Evolutionary conservation across 2,888 invertebrate species (phyloP), one percentile per base, ranked within the genome.

Genomic region (Emmelina monodactyla): DNA sequence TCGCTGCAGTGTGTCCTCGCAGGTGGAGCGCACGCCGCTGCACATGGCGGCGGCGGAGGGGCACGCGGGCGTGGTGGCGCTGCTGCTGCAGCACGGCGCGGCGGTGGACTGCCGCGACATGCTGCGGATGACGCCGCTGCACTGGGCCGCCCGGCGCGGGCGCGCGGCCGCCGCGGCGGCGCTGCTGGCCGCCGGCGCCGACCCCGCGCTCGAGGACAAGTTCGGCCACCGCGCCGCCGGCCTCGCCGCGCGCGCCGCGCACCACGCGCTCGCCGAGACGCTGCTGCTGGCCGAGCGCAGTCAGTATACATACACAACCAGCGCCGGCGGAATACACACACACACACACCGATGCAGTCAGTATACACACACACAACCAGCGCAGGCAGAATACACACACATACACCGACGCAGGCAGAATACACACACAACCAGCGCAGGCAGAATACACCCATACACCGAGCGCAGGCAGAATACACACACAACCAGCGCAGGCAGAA

Each of bases 141-240:
- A 97, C 76, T 96, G 96, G 96, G 94, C 96, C 4, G 90, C 90
- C 28, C 91, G 92, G 70, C 87, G 89, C 51, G 88, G 88, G 1
- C 90, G 93, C 69, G 64, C 82, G 22, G 49, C 11, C 6, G 55
- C 44, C 31, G 90, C 89, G 29, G 82, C 85, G 34, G 61, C 85
- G 42, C 78, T 97, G 44, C 64, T 96, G 32, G 83, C 85, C 37
- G 78, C 85, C 53, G 91, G 92, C 34, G 93, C 94, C 0, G 86
- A 90, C 61, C 82, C 86, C 6, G 72, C 72, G 63, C 83, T 42
- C 30, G 41, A 37, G 37, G 60, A 55, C 63, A 71, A 71, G 61
- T 75, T 75, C 63, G 50, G 48, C 45, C 58, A 61, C 55, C 55
- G 62, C 43, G 63, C 76, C 51, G 53, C 40, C 35, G 39, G 45